phyloP scores from a whole-genome alignment of 2,113 vertebrate genomes.

The Silurus meridionalis region DNA sequence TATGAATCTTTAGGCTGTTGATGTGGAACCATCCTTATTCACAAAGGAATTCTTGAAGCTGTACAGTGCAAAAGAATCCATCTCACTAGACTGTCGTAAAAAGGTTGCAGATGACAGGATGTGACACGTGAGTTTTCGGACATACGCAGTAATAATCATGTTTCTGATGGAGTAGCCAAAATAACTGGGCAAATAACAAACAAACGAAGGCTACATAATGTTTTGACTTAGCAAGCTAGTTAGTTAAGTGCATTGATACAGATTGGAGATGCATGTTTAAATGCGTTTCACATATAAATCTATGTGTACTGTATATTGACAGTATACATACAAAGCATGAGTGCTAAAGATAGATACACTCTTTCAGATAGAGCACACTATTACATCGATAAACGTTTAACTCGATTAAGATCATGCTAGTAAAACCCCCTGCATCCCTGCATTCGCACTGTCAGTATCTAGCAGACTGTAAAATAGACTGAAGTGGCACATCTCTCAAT shows the following conservation, averaged over 20 bases:
- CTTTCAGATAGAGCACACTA: not conserved
- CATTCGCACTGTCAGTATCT: not conserved
- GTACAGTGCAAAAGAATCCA: no score
- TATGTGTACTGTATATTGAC: not conserved
- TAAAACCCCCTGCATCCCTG: not conserved
- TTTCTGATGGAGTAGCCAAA: no score
- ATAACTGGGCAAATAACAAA: no score
- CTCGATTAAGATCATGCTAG: not conserved
- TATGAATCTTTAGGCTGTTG: no score
- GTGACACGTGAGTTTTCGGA: no score
- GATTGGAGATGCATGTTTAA: not conserved
- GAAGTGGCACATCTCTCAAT: slow-evolving; percentile 19
- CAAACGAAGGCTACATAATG: not conserved
- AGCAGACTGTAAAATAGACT: slow-evolving; percentile 29
- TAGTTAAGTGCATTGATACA: not conserved
- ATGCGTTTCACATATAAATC: not conserved
- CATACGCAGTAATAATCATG: no score
- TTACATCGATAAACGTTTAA: not conserved
- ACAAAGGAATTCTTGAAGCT: no score
- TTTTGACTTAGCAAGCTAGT: not conserved
- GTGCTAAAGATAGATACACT: not conserved
- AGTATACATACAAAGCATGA: not conserved
- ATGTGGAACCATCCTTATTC: no score
- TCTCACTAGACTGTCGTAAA: no score
- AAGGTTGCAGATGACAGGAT: no score